These are phyloP conservation scores for Ypsolopha scabrella DNA, from an alignment of 2,888 invertebrate genomes.

Conservation along the genomic window DNA sequence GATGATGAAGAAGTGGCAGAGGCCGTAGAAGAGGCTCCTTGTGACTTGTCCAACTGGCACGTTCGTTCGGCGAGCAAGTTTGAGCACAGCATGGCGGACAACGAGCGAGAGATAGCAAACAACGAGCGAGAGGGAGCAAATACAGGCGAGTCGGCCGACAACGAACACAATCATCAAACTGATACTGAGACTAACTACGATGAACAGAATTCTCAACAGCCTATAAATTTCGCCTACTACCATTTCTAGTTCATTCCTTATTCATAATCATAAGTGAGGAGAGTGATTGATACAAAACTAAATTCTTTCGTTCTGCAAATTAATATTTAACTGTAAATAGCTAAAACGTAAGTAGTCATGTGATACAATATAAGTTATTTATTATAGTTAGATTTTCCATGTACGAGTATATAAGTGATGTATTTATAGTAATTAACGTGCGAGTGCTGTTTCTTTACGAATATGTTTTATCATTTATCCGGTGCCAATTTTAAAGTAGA, in stretches of 20 bases:
- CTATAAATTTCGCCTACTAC: conserved; percentile 62
- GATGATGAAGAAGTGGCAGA: background rate
- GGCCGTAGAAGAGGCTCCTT: conserved; percentile 34
- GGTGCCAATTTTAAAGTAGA: conserved; percentile 38
- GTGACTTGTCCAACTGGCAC: conserved; percentile 56
- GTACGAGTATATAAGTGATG: conserved; percentile 11
- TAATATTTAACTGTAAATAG: conserved; percentile 30
- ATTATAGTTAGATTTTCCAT: conserved; percentile 49
- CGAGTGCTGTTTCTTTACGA: background rate
- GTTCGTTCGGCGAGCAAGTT: conserved; percentile 21
- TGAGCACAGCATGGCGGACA: conserved; percentile 18
- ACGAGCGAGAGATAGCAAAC: conserved; percentile 19
- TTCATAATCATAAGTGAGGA: background rate
- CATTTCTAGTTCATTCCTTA: conserved; percentile 34
- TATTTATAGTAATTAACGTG: background rate
- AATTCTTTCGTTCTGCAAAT: background rate
- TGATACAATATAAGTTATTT: conserved; percentile 55
- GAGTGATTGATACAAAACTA: background rate
- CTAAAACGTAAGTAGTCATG: conserved; percentile 39
- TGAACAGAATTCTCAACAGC: conserved; percentile 21
- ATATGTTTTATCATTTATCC: conserved; percentile 19
- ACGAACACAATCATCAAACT: background rate
- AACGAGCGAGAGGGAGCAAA: conserved; percentile 17
- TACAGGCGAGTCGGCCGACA: background rate
- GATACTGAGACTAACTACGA: background rate